Percentiles rank a stretch among this genome's conserved stretches.
Evolutionary conservation across 1,140 invertebrate genomes (phyloP).

Genomic region (Rhynchophorus ferrugineus): DNA sequence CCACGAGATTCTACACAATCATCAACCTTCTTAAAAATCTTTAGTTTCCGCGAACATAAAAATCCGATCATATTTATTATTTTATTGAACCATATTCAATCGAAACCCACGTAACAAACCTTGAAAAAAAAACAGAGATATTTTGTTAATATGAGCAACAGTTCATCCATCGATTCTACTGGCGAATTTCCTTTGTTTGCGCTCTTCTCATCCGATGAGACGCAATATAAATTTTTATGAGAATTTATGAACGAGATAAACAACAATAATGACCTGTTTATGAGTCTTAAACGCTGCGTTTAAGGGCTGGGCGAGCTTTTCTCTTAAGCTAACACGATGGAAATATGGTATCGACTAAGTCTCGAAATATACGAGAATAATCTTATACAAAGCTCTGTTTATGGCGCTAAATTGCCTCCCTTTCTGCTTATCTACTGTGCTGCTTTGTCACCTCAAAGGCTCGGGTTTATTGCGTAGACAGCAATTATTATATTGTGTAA

Average conservation of each 20-base stretch:
- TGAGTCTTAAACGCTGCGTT: slow-evolving; percentile 15
- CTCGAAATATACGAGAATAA: slow-evolving; percentile 13
- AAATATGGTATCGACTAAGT: slow-evolving; percentile 18
- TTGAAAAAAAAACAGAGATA: too few relatives aligned
- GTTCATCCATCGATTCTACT: too few relatives aligned
- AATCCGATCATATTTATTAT: too few relatives aligned
- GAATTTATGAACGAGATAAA: slow-evolving; percentile 17
- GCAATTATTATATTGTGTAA: too few relatives aligned
- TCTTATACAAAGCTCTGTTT: slow-evolving; percentile 13
- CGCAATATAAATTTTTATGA: slow-evolving; percentile 18
- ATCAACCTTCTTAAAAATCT: too few relatives aligned
- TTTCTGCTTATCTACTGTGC: slow-evolving; percentile 10
- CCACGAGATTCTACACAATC: too few relatives aligned
- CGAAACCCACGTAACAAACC: too few relatives aligned
- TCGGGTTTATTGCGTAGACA: too few relatives aligned
- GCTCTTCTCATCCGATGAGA: slow-evolving; percentile 8
- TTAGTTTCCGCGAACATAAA: too few relatives aligned
- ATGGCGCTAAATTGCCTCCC: slow-evolving; percentile 1
- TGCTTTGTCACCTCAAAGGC: slow-evolving; percentile 1
- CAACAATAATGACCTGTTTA: slow-evolving; percentile 20
- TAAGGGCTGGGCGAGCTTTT: slow-evolving; percentile 11
- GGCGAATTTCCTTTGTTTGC: slow-evolving; percentile 3
- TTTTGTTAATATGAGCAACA: too few relatives aligned
- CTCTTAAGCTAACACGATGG: slow-evolving; percentile 15
- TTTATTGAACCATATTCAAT: too few relatives aligned